A percentile compares a stretch with the other conserved stretches of the same genome.
phyloP scores from a whole-genome alignment of 1,140 invertebrate genomes.

The Anastrepha ludens region DNA sequence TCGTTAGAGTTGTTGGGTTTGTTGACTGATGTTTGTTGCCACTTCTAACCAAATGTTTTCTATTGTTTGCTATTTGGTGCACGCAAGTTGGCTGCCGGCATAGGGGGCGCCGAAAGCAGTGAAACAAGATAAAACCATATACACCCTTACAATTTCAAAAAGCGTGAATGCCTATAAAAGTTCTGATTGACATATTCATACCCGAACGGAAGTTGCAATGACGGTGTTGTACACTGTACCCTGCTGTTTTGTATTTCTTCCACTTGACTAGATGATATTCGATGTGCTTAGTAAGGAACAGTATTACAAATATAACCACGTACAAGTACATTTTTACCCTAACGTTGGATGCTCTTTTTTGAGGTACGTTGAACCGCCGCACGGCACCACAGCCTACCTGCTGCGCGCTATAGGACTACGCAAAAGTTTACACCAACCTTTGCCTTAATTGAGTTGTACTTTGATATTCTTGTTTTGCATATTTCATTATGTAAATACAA shows the following conservation, averaged over 20 bases:
- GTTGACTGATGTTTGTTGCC: slow-evolving; percentile 22
- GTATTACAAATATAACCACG: neutral
- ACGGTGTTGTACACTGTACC: neutral
- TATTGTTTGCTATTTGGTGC: slow-evolving; percentile 37
- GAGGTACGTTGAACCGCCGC: slow-evolving; percentile 23
- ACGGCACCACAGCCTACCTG: neutral
- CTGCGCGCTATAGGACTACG: neutral
- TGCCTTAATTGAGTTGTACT: neutral
- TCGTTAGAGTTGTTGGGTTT: slow-evolving; percentile 15
- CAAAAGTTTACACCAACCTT: neutral
- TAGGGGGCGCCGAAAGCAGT: neutral
- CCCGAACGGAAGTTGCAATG: neutral
- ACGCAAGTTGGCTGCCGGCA: neutral
- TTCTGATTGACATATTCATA: slow-evolving; percentile 47
- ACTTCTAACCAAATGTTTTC: slow-evolving; percentile 23
- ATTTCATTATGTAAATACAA: slow-evolving; percentile 4
- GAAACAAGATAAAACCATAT: neutral
- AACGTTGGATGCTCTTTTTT: neutral
- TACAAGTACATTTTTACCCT: neutral
- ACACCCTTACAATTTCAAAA: neutral
- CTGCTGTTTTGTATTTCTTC: slow-evolving; percentile 10
- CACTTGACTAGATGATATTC: slow-evolving; percentile 6
- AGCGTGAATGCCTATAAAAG: slow-evolving; percentile 32
- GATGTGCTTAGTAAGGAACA: neutral
- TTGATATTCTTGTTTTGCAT: neutral